Evolutionary conservation across 2,888 invertebrate species (phyloP).

Genomic region (Pollenia amentaria): DNA sequence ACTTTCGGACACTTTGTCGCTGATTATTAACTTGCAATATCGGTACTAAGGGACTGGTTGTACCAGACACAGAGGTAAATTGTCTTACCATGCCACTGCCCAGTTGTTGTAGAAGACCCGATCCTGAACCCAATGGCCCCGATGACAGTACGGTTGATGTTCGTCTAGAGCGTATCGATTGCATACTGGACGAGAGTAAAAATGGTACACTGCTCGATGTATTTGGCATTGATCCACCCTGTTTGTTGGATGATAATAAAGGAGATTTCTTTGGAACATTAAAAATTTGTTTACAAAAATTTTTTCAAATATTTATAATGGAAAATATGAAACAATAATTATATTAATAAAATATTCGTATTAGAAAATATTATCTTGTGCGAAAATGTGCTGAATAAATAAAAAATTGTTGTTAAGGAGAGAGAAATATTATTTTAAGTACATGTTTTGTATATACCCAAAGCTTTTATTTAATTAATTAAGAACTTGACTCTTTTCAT

Average conservation of each 20-base stretch:
- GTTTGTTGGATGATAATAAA: slow-evolving; percentile 85
- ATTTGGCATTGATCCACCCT: slow-evolving; percentile 96
- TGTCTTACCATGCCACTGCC: slow-evolving; percentile 97
- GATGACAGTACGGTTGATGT: slow-evolving; percentile 90
- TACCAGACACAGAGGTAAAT: slow-evolving; percentile 88
- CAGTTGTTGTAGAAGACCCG: slow-evolving; percentile 93
- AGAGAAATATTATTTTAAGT: slow-evolving; percentile 46
- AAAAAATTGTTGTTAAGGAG: slow-evolving; percentile 5
- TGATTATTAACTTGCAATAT: slow-evolving; percentile 86
- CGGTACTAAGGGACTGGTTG: slow-evolving; percentile 87
- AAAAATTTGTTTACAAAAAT: slow-evolving; percentile 68
- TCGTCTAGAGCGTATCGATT: slow-evolving; percentile 90
- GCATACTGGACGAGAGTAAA: slow-evolving; percentile 92
- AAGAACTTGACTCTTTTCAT: too few relatives aligned
- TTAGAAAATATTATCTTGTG: slow-evolving; percentile 69
- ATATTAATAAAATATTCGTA: slow-evolving; percentile 2
- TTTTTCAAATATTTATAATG: slow-evolving; percentile 17
- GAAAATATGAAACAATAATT: slow-evolving; percentile 18
- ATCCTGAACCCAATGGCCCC: slow-evolving; percentile 87
- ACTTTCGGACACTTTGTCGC: slow-evolving; percentile 89
- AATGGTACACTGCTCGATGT: slow-evolving; percentile 95
- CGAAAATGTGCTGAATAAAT: slow-evolving; percentile 63
- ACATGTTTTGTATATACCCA: background rate
- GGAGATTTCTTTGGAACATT: slow-evolving; percentile 86
- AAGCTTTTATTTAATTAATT: background rate